A percentile compares a stretch with the other conserved stretches of the same genome.
phyloP scores from a whole-genome alignment of 2,888 invertebrate species.

The Timandra comae region DNA sequence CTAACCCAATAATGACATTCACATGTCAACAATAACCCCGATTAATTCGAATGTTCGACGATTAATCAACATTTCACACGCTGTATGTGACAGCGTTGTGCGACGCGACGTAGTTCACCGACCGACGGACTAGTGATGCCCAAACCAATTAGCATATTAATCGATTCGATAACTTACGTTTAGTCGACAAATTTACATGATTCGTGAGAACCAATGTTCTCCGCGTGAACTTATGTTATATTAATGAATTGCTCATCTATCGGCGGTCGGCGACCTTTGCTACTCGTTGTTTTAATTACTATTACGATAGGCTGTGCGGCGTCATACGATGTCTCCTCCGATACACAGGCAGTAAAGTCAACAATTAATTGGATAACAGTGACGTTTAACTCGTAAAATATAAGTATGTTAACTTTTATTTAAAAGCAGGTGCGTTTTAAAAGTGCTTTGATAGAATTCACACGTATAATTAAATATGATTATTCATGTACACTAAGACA shows the following conservation, averaged over 20 bases:
- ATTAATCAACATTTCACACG: constrained; percentile 80
- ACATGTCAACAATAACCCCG: constrained; percentile 47
- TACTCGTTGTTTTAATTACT: constrained; percentile 48
- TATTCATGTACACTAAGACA: constrained; percentile 5
- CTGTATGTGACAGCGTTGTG: constrained; percentile 82
- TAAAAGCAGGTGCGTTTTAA: constrained; percentile 28
- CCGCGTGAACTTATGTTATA: constrained; percentile 74
- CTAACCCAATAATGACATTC: constrained; percentile 3
- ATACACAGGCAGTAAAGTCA: constrained; percentile 24
- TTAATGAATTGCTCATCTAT: constrained; percentile 72
- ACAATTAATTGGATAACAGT: constrained; percentile 27
- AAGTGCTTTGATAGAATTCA: constrained; percentile 17
- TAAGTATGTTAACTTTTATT: constrained; percentile 29
- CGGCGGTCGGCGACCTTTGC: constrained; percentile 57
- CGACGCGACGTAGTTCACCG: constrained; percentile 65
- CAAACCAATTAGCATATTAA: constrained; percentile 73
- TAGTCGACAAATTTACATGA: constrained; percentile 76
- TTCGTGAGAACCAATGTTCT: constrained; percentile 71
- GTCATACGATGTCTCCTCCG: constrained; percentile 18
- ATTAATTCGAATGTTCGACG: too few species aligned
- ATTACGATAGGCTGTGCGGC: constrained; percentile 33
- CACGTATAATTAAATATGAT: constrained; percentile 7
- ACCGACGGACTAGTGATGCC: constrained; percentile 67
- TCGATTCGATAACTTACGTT: constrained; percentile 75
- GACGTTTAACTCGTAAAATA: constrained; percentile 25